Conservation (phyloP, 1,140 invertebrate genomes). For the Scaptomyza montana region DNA sequence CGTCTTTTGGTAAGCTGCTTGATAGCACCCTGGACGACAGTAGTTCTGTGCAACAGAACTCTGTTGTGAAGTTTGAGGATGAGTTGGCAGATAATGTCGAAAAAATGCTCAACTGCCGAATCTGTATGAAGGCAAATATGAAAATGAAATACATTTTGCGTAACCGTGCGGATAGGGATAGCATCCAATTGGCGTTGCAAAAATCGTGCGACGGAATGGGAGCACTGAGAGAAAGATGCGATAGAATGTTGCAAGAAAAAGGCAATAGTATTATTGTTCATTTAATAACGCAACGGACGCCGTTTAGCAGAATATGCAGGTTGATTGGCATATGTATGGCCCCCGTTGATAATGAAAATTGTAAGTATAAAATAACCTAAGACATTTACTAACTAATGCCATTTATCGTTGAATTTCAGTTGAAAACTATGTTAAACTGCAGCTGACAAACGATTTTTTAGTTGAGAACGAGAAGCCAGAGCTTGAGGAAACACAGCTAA, state of each 20-base stretch:
- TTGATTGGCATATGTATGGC: not conserved
- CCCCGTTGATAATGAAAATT: not conserved
- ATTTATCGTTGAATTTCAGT: not conserved
- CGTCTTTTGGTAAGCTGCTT: not conserved
- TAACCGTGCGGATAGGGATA: conserved; percentile 18
- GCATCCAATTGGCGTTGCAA: conserved; percentile 86
- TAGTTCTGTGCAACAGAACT: not conserved
- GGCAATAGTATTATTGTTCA: not conserved
- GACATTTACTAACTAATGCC: too few species aligned
- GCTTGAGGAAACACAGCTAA: too few species aligned
- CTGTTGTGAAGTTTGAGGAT: too few species aligned
- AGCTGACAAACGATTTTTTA: not conserved
- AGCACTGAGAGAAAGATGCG: conserved; percentile 85
- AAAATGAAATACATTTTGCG: not conserved
- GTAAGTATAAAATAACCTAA: not conserved
- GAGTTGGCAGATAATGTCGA: not conserved
- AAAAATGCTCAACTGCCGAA: not conserved
- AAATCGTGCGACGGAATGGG: conserved; percentile 87
- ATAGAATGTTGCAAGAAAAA: not conserved
- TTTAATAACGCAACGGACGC: not conserved
- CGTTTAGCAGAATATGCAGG: not conserved
- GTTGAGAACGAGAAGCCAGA: too few species aligned
- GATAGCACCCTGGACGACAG: too few species aligned
- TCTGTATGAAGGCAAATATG: conserved; percentile 1
- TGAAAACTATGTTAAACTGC: not conserved